Evolutionary conservation across 1,140 invertebrate species (phyloP).

Genomic region (Diachasma alloeum): DNA sequence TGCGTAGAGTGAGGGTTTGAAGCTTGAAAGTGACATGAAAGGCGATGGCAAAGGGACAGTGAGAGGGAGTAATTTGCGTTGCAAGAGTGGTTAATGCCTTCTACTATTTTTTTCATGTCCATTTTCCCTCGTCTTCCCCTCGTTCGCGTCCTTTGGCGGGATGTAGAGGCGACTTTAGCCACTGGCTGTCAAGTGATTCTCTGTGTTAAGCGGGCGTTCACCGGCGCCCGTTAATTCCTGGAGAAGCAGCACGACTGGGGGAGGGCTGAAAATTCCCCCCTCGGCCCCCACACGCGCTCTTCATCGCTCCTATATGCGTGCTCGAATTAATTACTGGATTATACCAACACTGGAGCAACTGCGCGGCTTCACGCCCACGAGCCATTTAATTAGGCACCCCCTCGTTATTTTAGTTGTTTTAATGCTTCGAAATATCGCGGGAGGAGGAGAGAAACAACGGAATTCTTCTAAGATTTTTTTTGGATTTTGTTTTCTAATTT

Average conservation of each 20-base stretch:
- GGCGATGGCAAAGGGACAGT: not conserved
- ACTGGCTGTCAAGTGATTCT: too few relatives aligned
- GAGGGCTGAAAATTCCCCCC: too few relatives aligned
- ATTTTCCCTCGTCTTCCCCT: not conserved
- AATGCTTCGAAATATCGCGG: not conserved
- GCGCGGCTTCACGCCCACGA: not conserved
- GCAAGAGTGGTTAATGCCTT: not conserved
- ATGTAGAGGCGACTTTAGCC: too few relatives aligned
- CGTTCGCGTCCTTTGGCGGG: not conserved
- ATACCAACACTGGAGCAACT: not conserved
- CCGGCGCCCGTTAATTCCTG: too few relatives aligned
- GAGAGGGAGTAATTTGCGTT: not conserved
- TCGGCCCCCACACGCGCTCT: too few relatives aligned
- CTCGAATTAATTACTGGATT: not conserved
- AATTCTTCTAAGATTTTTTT: not conserved
- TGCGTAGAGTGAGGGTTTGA: not conserved
- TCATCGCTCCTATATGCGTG: not conserved
- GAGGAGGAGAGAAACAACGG: not conserved
- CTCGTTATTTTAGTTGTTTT: not conserved
- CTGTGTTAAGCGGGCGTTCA: too few relatives aligned
- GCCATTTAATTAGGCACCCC: not conserved
- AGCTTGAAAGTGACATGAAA: not conserved
- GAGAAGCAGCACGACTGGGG: too few relatives aligned
- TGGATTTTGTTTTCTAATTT: too few relatives aligned
- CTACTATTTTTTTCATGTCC: not conserved